Evolutionary conservation across 1,140 invertebrate species (phyloP).

Genomic region (Holotrichia oblita): DNA sequence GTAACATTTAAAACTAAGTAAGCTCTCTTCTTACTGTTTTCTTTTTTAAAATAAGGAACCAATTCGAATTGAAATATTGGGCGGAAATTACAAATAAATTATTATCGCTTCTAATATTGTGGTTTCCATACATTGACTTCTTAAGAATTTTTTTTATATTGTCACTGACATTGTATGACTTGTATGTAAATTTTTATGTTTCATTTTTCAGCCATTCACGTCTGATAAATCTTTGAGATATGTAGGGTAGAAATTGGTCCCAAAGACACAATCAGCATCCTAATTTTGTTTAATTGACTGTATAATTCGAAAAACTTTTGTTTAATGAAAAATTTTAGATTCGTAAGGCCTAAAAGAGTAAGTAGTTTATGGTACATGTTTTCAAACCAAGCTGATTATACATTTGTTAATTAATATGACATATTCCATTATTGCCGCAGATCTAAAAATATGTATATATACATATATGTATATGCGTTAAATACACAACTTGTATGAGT

Average conservation of each 20-base stretch:
- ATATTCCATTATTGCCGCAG: too few species aligned
- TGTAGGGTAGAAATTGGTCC: conserved; percentile 4
- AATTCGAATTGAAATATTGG: background rate
- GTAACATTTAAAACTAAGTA: conserved; percentile 43
- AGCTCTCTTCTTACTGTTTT: conserved; percentile 39
- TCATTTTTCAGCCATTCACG: background rate
- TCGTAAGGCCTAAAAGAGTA: background rate
- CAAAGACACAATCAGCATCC: background rate
- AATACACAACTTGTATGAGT: too few species aligned
- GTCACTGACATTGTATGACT: background rate
- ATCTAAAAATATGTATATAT: too few species aligned
- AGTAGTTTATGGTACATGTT: background rate
- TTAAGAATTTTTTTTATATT: background rate
- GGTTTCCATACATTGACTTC: background rate
- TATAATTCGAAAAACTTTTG: conserved; percentile 5
- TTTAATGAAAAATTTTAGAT: background rate
- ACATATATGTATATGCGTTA: too few species aligned
- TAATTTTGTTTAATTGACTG: conserved; percentile 20
- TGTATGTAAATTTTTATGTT: background rate
- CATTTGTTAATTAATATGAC: too few species aligned
- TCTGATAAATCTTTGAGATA: conserved; percentile 21
- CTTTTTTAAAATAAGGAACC: conserved; percentile 6
- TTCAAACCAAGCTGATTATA: too few species aligned
- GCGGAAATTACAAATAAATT: background rate
- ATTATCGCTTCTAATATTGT: too few species aligned